Conservation (phyloP, 2,888 invertebrate species). For the Drymonia ruficornis region DNA sequence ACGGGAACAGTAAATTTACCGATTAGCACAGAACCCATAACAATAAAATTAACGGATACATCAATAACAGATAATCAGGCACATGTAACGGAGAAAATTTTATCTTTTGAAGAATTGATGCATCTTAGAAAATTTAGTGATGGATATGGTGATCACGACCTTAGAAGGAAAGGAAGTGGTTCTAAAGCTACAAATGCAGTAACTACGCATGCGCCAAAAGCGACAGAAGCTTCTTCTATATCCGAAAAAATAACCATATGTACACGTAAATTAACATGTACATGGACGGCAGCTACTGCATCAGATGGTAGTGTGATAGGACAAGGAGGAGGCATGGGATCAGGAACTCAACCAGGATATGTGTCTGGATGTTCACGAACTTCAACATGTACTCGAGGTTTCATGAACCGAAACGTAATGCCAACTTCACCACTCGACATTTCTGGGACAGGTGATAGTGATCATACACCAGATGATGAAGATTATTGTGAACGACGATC, state of each 20-base stretch:
- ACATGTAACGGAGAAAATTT: constrained; percentile 66
- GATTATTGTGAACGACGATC: constrained; percentile 75
- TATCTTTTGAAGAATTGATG: constrained; percentile 78
- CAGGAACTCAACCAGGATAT: constrained; percentile 70
- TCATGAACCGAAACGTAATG: constrained; percentile 66
- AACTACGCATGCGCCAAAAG: constrained; percentile 5
- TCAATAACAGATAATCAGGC: constrained; percentile 33
- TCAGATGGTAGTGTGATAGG: constrained; percentile 44
- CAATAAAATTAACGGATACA: constrained; percentile 48
- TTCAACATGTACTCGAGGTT: constrained; percentile 73
- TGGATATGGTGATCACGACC: constrained; percentile 40
- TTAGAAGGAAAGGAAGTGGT: constrained; percentile 40
- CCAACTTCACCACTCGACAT: constrained; percentile 35
- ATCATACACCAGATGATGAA: constrained; percentile 49
- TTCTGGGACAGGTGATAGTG: constrained; percentile 9
- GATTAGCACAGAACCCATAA: constrained; percentile 64
- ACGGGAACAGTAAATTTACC: constrained; percentile 23
- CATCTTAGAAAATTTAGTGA: constrained; percentile 65
- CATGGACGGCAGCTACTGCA: constrained; percentile 65
- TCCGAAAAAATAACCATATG: too few relatives aligned
- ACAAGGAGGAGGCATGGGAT: constrained; percentile 42
- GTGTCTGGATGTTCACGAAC: constrained; percentile 76
- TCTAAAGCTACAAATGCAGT: constrained; percentile 9
- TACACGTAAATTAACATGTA: constrained; percentile 73
- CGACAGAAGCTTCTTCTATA: too few relatives aligned